Conservation (phyloP, 2,113 vertebrate species). For the Aix galericulata region DNA sequence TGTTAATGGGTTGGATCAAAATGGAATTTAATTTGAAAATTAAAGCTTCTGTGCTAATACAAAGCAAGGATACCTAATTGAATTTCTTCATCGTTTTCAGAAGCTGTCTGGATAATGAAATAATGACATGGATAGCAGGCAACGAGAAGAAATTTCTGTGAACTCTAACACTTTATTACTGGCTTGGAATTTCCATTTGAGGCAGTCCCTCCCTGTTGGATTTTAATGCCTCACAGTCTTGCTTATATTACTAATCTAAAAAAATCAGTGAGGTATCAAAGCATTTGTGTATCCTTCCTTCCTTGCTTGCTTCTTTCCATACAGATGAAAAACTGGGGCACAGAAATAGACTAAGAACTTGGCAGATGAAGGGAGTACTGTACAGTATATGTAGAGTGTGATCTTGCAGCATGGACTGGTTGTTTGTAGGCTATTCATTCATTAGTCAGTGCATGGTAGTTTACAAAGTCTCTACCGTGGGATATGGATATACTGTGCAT, state of each 20-base stretch:
- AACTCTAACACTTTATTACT: background rate
- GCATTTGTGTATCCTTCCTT: background rate
- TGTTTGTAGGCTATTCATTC: background rate
- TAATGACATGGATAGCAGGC: background rate
- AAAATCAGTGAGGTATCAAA: background rate
- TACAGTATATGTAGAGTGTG: background rate
- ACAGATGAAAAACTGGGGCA: background rate
- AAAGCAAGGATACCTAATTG: background rate
- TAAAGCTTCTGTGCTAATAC: background rate
- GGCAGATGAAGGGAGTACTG: background rate
- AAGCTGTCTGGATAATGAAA: constrained; percentile 6
- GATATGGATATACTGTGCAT: background rate
- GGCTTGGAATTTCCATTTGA: background rate
- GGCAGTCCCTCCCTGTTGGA: background rate
- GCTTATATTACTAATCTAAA: background rate
- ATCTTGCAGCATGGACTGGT: background rate
- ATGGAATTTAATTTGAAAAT: constrained; percentile 37
- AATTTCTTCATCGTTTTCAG: background rate
- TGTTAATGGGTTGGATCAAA: background rate
- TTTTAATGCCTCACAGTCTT: background rate
- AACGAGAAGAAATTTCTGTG: background rate
- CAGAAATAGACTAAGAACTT: background rate
- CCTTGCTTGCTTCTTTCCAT: background rate
- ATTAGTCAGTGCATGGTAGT: background rate
- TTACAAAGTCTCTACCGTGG: background rate